Conservation (phyloP, 2,797 vertebrate species). For the Salmo trutta region DNA sequence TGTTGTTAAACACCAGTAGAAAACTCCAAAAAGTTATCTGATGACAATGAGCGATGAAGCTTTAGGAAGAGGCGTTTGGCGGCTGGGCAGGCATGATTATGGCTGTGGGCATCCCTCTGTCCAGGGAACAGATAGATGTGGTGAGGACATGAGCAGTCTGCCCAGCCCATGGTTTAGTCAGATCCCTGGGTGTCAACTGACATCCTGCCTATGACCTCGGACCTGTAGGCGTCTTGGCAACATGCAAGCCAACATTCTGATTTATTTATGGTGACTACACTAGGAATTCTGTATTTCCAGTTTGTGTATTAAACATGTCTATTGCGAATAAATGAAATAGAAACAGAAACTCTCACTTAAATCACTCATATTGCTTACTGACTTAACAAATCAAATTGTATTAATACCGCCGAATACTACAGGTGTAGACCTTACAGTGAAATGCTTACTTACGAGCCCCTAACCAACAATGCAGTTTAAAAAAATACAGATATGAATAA, state of each 20-base stretch:
- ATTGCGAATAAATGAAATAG: not conserved
- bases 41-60: too few relatives aligned
- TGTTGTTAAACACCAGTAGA: too few relatives aligned
- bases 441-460: too few relatives aligned
- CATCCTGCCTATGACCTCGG: not conserved
- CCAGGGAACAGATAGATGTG: constrained; percentile 34
- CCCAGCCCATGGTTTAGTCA: constrained; percentile 23
- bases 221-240: not conserved
- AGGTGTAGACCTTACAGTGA: too few relatives aligned
- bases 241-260: not conserved
- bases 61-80: not conserved
- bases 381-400: too few relatives aligned
- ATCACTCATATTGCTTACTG: too few relatives aligned
- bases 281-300: too few relatives aligned
- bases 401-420: too few relatives aligned
- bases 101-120: constrained; percentile 47
- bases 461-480: too few relatives aligned
- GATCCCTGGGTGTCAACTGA: constrained; percentile 30
- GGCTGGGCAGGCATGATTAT: constrained; percentile 35
- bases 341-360: not conserved
- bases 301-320: too few relatives aligned
- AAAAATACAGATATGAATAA: too few relatives aligned
- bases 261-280: not conserved
- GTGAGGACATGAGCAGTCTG: constrained; percentile 43
- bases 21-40: too few relatives aligned